These are phyloP conservation scores for Clavelina lepadiformis DNA, from an alignment of 23 tunicate species.

Conservation along the genomic window DNA sequence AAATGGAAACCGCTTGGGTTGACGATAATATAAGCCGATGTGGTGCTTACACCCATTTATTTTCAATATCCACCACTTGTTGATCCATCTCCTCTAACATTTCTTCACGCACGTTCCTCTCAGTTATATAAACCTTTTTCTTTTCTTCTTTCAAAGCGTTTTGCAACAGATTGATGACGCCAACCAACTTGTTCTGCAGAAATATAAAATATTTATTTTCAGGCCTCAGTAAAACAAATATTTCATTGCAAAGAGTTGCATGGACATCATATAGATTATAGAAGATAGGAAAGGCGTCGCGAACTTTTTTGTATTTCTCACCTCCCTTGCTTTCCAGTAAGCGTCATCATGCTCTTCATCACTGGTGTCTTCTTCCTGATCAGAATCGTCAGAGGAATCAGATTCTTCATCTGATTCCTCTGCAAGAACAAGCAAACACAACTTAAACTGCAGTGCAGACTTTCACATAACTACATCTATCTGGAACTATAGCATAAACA, in stretches of 20 bases:
- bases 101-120: conserved; percentile 25
- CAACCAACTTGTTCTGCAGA: conserved; percentile 20
- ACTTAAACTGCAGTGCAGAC: no score
- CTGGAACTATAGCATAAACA: neutral
- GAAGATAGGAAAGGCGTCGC: neutral
- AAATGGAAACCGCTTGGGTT: neutral
- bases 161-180: conserved; percentile 11
- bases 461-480: neutral
- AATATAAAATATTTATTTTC: neutral
- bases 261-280: no score
- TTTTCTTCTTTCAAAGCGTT: conserved; percentile 23
- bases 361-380: conserved; percentile 20
- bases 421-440: no score
- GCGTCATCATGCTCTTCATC: conserved; percentile 37
- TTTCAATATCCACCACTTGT: conserved; percentile 12
- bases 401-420: no score
- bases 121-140: conserved; percentile 6
- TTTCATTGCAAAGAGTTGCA: no score
- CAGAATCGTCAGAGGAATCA: no score
- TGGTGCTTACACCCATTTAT: conserved; percentile 31
- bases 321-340: conserved; percentile 49
- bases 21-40: neutral
- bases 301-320: neutral
- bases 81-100: conserved; percentile 8
- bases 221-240: no score